A percentile compares a stretch with the other conserved stretches of the same genome.
phyloP scores from a whole-genome alignment of 2,113 vertebrate genomes.

The Carassius gibelio region DNA sequence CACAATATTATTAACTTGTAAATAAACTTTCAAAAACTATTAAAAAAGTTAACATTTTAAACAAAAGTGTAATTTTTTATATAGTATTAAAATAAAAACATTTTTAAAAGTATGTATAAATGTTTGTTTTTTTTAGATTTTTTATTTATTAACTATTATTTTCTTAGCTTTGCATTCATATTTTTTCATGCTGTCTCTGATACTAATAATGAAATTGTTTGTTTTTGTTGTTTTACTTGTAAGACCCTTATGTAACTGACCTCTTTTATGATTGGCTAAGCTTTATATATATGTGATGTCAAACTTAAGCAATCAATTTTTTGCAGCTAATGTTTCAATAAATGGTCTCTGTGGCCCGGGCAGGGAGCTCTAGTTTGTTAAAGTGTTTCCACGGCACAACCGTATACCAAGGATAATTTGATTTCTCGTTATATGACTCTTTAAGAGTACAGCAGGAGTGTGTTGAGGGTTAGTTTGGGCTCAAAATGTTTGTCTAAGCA shows the following conservation, averaged over 20 bases:
- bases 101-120: not conserved
- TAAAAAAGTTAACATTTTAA: not conserved
- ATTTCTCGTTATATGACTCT: not conserved
- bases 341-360: not conserved
- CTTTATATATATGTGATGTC: not conserved
- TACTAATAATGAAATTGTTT: not conserved
- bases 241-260: not conserved
- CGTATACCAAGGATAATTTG: not conserved
- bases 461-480: not conserved
- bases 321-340: not conserved
- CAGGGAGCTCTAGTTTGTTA: too few relatives aligned
- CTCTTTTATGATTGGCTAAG: not conserved
- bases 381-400: not conserved
- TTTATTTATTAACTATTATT: not conserved
- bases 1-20: not conserved
- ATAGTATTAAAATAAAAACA: too few relatives aligned
- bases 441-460: too few relatives aligned
- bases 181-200: not conserved
- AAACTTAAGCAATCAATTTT: not conserved
- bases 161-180: not conserved
- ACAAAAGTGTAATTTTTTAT: not conserved
- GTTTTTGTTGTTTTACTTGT: not conserved
- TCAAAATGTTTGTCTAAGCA: not conserved
- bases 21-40: not conserved
- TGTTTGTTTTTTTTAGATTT: not conserved